Percentiles rank a stretch among this genome's conserved stretches.
These are phyloP conservation scores for Sylvilagus floridanus DNA, from an alignment of 2,797 vertebrate species.

Conservation along the genomic window DNA sequence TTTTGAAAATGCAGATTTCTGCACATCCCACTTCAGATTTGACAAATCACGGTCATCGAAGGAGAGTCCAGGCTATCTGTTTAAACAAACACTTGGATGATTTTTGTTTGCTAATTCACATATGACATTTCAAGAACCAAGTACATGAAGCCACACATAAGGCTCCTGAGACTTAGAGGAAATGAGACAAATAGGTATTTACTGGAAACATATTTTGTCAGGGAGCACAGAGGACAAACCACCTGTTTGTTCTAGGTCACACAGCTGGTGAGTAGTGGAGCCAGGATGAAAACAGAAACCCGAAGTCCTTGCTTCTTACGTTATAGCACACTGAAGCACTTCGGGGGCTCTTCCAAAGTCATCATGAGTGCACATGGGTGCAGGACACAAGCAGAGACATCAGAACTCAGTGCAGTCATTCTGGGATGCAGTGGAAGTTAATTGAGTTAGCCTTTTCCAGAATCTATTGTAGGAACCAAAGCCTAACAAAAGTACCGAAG, in stretches of 20 bases:
- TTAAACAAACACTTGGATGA: neutral
- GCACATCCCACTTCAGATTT: neutral
- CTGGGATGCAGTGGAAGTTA: neutral
- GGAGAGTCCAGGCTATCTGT: neutral
- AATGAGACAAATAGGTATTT: neutral
- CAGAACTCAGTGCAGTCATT: too few relatives aligned
- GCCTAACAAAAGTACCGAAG: neutral
- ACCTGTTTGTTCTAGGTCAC: neutral
- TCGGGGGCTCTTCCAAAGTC: too few relatives aligned
- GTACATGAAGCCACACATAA: neutral
- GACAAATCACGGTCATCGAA: neutral
- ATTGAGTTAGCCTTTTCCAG: neutral
- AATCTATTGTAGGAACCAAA: neutral
- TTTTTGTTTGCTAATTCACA: neutral
- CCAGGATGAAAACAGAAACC: neutral
- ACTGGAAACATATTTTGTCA: neutral
- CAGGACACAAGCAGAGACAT: neutral
- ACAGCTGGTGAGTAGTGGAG: neutral
- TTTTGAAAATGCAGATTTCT: neutral
- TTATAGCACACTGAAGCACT: neutral
- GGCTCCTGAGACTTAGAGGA: neutral
- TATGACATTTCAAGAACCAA: neutral
- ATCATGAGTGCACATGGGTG: rapidly evolving
- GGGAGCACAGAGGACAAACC: neutral
- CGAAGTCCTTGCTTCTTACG: neutral